A percentile compares a stretch with the other conserved stretches of the same genome.
phyloP scores from a whole-genome alignment of 2,888 invertebrate species.

The Xanthia icteritia region DNA sequence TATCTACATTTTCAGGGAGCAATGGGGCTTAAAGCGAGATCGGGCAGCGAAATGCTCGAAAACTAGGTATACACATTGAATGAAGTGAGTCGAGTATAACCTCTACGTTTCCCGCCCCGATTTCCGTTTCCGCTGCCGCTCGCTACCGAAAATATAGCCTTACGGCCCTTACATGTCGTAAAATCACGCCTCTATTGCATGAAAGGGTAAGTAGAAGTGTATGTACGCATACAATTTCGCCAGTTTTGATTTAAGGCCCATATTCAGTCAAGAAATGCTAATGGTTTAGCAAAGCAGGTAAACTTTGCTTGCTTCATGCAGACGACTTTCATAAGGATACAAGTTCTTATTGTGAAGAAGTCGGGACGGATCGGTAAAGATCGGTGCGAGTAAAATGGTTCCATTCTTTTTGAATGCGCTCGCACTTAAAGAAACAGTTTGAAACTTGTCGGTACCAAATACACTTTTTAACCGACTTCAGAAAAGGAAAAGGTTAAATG shows the following conservation, averaged over 20 bases:
- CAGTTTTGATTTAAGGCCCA: background rate
- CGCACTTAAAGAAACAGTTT: background rate
- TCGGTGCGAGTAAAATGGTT: background rate
- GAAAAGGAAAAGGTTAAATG: too few species aligned
- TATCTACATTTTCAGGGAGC: background rate
- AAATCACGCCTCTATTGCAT: background rate
- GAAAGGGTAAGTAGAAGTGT: background rate
- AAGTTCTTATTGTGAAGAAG: background rate
- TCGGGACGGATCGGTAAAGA: background rate
- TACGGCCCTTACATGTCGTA: background rate
- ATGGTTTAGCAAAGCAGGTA: background rate
- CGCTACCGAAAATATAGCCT: constrained; percentile 4
- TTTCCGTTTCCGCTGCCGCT: constrained; percentile 34
- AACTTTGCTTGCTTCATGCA: background rate
- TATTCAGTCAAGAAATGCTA: background rate
- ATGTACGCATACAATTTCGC: too few species aligned
- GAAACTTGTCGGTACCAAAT: too few species aligned
- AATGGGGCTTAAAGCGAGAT: constrained; percentile 3
- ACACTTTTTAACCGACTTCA: too few species aligned
- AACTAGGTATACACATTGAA: constrained; percentile 34
- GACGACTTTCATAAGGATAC: background rate
- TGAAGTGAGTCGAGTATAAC: constrained; percentile 24
- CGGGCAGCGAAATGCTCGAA: constrained; percentile 21
- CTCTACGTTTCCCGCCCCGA: constrained; percentile 26
- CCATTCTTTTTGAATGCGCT: background rate